Evolutionary conservation across 1,140 invertebrate genomes (phyloP), one percentile per base, ranked within the genome.

Genomic region (Tenebrio molitor): DNA sequence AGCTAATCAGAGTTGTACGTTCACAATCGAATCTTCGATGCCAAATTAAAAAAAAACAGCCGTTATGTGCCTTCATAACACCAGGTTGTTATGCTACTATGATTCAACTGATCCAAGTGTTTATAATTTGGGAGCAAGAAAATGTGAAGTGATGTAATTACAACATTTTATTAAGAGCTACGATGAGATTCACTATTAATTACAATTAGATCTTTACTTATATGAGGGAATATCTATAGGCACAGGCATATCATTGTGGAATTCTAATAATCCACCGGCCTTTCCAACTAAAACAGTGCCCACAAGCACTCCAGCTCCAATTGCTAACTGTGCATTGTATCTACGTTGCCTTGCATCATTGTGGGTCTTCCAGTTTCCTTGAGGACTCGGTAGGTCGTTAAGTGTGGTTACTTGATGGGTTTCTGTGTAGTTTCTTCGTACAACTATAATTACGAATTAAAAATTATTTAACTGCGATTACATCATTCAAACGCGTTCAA

Each of bases 361-460:
- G 23, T 87, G 79, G 14, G 90, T 87, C 77, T 91, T 84, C 92
- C 92, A 95, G 7, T 89, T 89, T 17, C 93, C 92, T 50, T 86
- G 83, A 2, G 93, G 92, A 10, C 89, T 85, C 2, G 91, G 90
- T 78, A 93, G 79, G 76, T 94, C 92, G 79, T 93, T 90, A 41
- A 78, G 78, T 4, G 78, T 33, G 10, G 50, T 12, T 2, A 29
- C 23, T 0, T 2, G 23, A n/a, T 7, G 8, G 23, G 10, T 14
- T 0, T 29, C 21, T 6, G 21, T 10, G 23, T 58, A 25, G 6
- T 25, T 25, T 7, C 50, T 21, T 58, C 23, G 7, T 50, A 15
- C 44, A 44, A 65, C 73, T 74, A 25, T 39, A 58, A 14, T 58
- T 25, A n/a, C 4, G n/a, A 6, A 4, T 1, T 29, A 23, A 17